These are phyloP conservation scores for Linurgus olivaceus DNA, from an alignment of 2,797 vertebrate genomes.

Conservation along the genomic window DNA sequence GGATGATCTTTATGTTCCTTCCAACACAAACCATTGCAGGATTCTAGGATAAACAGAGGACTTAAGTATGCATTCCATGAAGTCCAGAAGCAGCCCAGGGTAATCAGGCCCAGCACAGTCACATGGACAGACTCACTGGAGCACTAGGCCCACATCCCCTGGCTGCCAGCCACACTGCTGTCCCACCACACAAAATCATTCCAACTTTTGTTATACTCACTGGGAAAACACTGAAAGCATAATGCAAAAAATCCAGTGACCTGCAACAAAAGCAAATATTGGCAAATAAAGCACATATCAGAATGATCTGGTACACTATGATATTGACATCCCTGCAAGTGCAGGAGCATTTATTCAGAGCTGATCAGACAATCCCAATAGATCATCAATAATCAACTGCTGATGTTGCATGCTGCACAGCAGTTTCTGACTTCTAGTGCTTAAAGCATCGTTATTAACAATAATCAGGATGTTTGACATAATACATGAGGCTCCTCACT, in stretches of 20 bases:
- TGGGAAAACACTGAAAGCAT: conserved; percentile 84
- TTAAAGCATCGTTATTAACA: background rate
- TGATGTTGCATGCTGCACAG: background rate
- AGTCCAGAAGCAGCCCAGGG: background rate
- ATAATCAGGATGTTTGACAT: background rate
- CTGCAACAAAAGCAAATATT: conserved; percentile 75
- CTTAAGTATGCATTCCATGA: background rate
- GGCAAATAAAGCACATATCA: background rate
- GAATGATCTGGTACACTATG: background rate
- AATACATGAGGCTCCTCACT: background rate
- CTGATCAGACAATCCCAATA: background rate
- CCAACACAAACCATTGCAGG: background rate
- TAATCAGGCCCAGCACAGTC: background rate
- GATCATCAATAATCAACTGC: background rate
- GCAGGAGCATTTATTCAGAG: background rate
- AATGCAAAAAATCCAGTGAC: conserved; percentile 86
- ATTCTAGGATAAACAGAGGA: background rate
- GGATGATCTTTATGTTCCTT: background rate
- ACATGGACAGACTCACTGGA: background rate
- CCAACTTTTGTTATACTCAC: conserved; percentile 77
- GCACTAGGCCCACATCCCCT: background rate
- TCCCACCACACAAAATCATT: background rate
- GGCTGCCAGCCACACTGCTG: background rate
- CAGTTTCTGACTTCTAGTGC: background rate
- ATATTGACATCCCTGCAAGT: background rate